phyloP scores from a whole-genome alignment of 2,888 invertebrate genomes.

The Torymus auratus region DNA sequence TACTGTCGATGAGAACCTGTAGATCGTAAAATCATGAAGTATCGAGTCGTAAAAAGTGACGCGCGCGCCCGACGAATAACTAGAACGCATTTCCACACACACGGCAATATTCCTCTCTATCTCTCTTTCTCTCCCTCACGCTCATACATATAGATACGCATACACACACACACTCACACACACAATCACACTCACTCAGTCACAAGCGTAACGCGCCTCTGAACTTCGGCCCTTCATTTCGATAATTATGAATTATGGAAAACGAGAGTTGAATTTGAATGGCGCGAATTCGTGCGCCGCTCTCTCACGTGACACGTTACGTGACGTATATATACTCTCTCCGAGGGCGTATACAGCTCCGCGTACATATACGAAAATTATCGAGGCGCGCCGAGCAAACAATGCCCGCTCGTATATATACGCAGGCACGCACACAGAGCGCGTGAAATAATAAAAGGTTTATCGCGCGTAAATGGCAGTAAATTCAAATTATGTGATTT shows the following conservation, averaged over 20 bases:
- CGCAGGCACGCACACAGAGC: neutral
- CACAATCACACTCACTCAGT: too few species aligned
- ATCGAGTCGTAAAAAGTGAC: slow-evolving; percentile 41
- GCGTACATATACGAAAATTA: slow-evolving; percentile 33
- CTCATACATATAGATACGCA: too few species aligned
- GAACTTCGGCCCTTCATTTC: slow-evolving; percentile 5
- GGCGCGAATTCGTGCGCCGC: neutral
- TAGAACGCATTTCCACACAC: neutral
- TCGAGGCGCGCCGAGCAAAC: slow-evolving; percentile 24
- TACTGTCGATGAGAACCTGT: slow-evolving; percentile 40
- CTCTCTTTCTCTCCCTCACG: neutral
- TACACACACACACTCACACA: too few species aligned
- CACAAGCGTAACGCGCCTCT: too few species aligned
- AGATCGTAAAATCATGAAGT: slow-evolving; percentile 47
- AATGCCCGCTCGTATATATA: slow-evolving; percentile 12
- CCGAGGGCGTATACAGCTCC: neutral
- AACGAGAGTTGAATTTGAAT: slow-evolving; percentile 46
- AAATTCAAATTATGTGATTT: slow-evolving; percentile 51
- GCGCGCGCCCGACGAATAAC: neutral
- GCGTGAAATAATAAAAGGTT: slow-evolving; percentile 50
- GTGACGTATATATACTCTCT: neutral
- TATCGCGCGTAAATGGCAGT: slow-evolving; percentile 51
- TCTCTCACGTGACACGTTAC: neutral
- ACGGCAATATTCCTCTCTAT: too few species aligned
- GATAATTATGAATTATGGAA: slow-evolving; percentile 48